These are phyloP conservation scores for Macrobrachium nipponense DNA, from an alignment of 1,140 invertebrate genomes.

Conservation along the genomic window DNA sequence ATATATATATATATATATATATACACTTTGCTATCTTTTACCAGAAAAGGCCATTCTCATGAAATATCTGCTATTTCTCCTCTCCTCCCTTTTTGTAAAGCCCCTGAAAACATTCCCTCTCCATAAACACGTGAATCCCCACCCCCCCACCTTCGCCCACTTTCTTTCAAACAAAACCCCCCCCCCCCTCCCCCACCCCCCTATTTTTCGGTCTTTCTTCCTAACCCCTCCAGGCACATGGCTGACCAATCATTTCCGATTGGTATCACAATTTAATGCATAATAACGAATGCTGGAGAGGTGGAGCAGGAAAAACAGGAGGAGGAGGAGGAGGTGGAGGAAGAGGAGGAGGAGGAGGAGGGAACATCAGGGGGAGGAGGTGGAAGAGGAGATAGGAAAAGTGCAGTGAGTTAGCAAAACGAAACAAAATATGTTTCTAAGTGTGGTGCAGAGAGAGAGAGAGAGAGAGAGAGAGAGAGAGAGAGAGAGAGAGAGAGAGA, in stretches of 20 bases:
- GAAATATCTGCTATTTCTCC: too few relatives aligned
- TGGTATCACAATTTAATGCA: slow-evolving; percentile 16
- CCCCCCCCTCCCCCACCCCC: too few relatives aligned
- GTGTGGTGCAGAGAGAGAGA: background rate
- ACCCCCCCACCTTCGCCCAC: too few relatives aligned
- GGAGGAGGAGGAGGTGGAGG: too few relatives aligned
- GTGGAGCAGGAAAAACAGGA: background rate
- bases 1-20: background rate
- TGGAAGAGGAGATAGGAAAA: background rate
- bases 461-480: background rate
- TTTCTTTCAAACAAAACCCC: too few relatives aligned
- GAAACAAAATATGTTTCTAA: too few relatives aligned
- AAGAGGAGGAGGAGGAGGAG: too few relatives aligned
- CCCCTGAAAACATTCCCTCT: too few relatives aligned
- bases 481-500: background rate
- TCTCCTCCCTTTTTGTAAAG: too few relatives aligned
- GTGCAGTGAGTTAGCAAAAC: background rate
- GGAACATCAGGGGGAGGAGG: background rate
- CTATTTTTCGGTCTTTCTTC: background rate
- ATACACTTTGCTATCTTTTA: too few relatives aligned
- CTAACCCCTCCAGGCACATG: background rate
- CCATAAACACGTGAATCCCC: too few relatives aligned
- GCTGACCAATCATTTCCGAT: background rate
- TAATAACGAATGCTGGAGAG: background rate
- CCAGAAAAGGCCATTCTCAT: too few relatives aligned